Evolutionary conservation across 2,797 vertebrate species (phyloP).

Genomic region (Myioborus miniatus): DNA sequence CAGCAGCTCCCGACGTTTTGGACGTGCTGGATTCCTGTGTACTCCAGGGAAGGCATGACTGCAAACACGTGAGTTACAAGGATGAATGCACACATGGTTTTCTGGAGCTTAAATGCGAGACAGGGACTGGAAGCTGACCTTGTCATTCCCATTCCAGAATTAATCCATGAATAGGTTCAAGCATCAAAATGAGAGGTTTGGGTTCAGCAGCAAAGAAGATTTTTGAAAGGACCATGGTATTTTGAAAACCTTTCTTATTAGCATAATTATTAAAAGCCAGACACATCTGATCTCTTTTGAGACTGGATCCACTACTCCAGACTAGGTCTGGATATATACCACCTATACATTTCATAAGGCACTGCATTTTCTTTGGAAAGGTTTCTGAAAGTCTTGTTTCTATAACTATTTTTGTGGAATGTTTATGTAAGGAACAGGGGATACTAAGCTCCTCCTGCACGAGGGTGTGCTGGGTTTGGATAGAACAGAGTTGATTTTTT

Average conservation of each 20-base stretch:
- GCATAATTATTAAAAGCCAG: background rate
- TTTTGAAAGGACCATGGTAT: background rate
- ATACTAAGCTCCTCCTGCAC: background rate
- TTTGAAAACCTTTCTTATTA: background rate
- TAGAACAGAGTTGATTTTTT: background rate
- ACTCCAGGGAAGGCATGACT: background rate
- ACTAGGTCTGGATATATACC: background rate
- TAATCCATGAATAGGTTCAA: background rate
- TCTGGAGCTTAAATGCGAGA: background rate
- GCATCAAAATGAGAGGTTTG: background rate
- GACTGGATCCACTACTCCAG: background rate
- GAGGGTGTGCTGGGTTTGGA: background rate
- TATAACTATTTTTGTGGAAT: background rate
- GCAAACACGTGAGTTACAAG: background rate
- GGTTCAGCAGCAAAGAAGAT: background rate
- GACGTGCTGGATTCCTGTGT: background rate
- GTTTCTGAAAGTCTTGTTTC: background rate
- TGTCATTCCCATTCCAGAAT: background rate
- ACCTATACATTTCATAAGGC: background rate
- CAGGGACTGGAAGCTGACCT: background rate
- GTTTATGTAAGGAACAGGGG: background rate
- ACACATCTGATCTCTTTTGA: background rate
- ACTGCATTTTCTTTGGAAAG: background rate
- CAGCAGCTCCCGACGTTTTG: background rate
- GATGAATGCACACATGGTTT: background rate